These are phyloP conservation scores for Coelopa pilipes DNA, from an alignment of 2,888 invertebrate species.

Conservation along the genomic window DNA sequence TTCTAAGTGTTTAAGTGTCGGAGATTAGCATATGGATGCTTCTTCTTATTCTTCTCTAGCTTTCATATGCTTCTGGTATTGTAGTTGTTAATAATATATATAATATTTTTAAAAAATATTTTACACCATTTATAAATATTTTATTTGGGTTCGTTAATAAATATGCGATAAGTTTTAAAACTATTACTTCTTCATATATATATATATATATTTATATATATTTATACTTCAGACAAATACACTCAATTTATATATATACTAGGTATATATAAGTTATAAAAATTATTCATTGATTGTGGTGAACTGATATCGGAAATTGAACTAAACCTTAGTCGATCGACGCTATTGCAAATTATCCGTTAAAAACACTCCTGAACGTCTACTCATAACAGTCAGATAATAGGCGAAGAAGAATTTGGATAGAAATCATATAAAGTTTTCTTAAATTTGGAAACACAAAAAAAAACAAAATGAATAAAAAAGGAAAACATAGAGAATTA, in stretches of 20 bases:
- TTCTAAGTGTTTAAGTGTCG: not conserved
- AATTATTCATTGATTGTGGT: not conserved
- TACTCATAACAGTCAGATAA: no score
- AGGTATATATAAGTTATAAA: not conserved
- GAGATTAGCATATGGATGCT: not conserved
- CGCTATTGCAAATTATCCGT: slow-evolving; percentile 24
- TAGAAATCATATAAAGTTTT: no score
- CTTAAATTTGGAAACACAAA: no score
- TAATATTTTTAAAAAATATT: slow-evolving; percentile 34
- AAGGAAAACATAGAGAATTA: no score
- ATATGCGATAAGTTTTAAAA: slow-evolving; percentile 26
- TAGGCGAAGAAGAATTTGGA: no score
- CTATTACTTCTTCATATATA: slow-evolving; percentile 18
- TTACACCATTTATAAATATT: slow-evolving; percentile 34
- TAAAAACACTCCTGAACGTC: no score
- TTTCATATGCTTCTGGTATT: not conserved
- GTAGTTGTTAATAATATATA: slow-evolving; percentile 22
- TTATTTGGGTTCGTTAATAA: slow-evolving; percentile 13
- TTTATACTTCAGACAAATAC: slow-evolving; percentile 32
- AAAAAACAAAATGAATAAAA: no score
- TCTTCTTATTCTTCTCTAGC: not conserved
- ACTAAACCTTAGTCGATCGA: slow-evolving; percentile 13
- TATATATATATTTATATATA: slow-evolving; percentile 14
- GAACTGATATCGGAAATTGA: slow-evolving; percentile 19
- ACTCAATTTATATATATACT: slow-evolving; percentile 32